phyloP scores from a whole-genome alignment of 2,888 invertebrate species.

The Protophormia terraenovae region DNA sequence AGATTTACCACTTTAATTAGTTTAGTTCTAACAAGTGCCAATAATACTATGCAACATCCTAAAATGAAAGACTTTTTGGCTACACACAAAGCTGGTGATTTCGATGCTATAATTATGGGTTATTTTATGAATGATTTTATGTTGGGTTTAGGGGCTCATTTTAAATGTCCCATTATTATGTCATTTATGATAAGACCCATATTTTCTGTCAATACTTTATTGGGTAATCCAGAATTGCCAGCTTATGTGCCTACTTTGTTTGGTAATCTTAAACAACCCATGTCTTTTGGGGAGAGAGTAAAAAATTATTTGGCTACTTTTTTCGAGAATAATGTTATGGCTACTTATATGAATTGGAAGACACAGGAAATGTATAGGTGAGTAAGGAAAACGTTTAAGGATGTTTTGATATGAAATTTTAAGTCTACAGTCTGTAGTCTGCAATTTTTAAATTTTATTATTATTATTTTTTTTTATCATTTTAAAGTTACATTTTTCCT shows the following conservation, averaged over 20 bases:
- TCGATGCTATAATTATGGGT: constrained; percentile 76
- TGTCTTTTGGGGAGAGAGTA: constrained; percentile 69
- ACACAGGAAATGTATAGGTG: constrained; percentile 42
- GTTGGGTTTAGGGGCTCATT: constrained; percentile 77
- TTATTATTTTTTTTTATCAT: too few relatives aligned
- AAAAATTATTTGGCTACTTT: constrained; percentile 65
- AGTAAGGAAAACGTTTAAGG: too few relatives aligned
- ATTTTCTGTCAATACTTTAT: constrained; percentile 62
- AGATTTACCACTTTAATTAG: constrained; percentile 45
- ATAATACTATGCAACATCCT: constrained; percentile 59
- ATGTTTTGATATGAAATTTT: too few relatives aligned
- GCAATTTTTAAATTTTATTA: too few relatives aligned
- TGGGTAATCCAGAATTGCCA: constrained; percentile 75
- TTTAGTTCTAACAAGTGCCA: constrained; percentile 13
- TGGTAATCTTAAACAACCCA: constrained; percentile 62
- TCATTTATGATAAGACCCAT: constrained; percentile 72
- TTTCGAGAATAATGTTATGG: constrained; percentile 30
- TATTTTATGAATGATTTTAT: constrained; percentile 75
- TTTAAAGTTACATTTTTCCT: too few relatives aligned
- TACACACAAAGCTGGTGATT: constrained; percentile 67
- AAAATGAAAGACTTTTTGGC: constrained; percentile 68
- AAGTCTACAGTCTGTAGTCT: too few relatives aligned
- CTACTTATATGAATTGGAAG: constrained; percentile 11
- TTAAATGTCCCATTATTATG: constrained; percentile 75
- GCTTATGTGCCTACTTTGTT: constrained; percentile 72